Conservation (phyloP, 2,888 invertebrate genomes). For the Drosophila merina region DNA sequence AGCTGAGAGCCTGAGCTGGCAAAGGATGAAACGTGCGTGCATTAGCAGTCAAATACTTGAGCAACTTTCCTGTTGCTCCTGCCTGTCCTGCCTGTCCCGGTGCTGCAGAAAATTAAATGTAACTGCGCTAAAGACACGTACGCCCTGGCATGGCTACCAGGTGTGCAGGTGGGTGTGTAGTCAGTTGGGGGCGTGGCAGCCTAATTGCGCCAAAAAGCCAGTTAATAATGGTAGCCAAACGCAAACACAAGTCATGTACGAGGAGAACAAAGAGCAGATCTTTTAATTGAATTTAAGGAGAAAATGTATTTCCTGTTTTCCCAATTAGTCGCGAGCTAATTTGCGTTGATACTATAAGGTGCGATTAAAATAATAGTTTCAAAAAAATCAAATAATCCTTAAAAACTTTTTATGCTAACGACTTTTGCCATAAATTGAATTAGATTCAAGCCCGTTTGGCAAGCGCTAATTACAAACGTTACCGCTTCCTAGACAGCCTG, state of each 20-base stretch:
- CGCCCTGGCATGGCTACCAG: constrained; percentile 8
- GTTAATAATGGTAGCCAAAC: constrained; percentile 58
- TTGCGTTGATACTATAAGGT: background rate
- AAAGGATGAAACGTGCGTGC: constrained; percentile 60
- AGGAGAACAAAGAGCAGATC: constrained; percentile 22
- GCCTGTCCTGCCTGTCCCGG: constrained; percentile 11
- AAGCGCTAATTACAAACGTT: constrained; percentile 61
- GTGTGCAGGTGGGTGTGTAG: constrained; percentile 16
- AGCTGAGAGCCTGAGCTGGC: constrained; percentile 25
- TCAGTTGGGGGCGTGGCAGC: constrained; percentile 37
- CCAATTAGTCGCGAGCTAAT: constrained; percentile 37
- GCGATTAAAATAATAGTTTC: background rate
- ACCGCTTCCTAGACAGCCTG: constrained; percentile 34
- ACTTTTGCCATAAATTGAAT: constrained; percentile 30
- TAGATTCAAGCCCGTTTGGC: constrained; percentile 48
- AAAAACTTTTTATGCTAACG: background rate
- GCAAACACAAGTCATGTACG: constrained; percentile 37
- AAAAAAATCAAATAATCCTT: background rate
- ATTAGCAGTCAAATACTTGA: constrained; percentile 50
- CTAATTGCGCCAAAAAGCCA: constrained; percentile 72
- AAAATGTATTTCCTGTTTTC: constrained; percentile 20
- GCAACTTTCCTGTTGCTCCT: constrained; percentile 35
- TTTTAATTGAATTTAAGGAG: constrained; percentile 56
- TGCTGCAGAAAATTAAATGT: constrained; percentile 46
- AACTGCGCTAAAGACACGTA: constrained; percentile 57